Evolutionary conservation across 1,140 invertebrate genomes (phyloP).

Genomic region (Aphidius ervi): DNA sequence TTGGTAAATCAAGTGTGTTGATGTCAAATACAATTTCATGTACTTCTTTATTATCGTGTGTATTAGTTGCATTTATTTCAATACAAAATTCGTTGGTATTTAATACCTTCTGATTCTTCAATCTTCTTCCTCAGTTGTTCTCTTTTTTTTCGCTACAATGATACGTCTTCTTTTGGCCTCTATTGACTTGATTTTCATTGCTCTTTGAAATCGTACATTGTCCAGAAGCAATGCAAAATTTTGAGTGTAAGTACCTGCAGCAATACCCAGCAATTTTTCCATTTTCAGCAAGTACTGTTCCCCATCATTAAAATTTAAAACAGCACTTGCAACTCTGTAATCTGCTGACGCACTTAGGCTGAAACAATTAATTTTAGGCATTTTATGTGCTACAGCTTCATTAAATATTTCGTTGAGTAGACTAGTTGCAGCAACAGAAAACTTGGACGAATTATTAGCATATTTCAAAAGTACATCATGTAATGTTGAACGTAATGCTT

Average conservation of each 20-base stretch:
- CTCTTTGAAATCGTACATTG: not conserved
- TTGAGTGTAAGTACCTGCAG: slow-evolving; percentile 19
- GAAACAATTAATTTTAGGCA: slow-evolving; percentile 29
- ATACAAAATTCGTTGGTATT: slow-evolving; percentile 9
- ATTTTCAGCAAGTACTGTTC: slow-evolving; percentile 20
- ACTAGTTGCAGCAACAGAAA: slow-evolving; percentile 29
- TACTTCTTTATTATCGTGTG: too few species aligned
- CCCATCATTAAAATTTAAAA: slow-evolving; percentile 26
- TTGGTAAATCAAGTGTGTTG: not conserved
- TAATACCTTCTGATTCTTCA: too few species aligned
- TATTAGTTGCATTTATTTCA: not conserved
- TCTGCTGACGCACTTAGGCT: slow-evolving; percentile 26
- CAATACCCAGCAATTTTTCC: slow-evolving; percentile 8
- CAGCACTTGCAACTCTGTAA: slow-evolving; percentile 24
- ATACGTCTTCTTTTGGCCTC: slow-evolving; percentile 1
- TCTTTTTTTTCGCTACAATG: too few species aligned
- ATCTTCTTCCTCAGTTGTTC: too few species aligned
- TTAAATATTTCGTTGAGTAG: slow-evolving; percentile 31
- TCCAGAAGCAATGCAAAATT: slow-evolving; percentile 5
- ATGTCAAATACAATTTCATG: slow-evolving; percentile 4
- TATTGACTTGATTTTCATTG: not conserved
- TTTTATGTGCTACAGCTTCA: slow-evolving; percentile 26
- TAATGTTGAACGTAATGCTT: slow-evolving; percentile 22
- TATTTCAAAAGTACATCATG: slow-evolving; percentile 26
- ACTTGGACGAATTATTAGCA: slow-evolving; percentile 27